phyloP scores from a whole-genome alignment of 2,888 invertebrate species.

The Amblyjoppa proteus region DNA sequence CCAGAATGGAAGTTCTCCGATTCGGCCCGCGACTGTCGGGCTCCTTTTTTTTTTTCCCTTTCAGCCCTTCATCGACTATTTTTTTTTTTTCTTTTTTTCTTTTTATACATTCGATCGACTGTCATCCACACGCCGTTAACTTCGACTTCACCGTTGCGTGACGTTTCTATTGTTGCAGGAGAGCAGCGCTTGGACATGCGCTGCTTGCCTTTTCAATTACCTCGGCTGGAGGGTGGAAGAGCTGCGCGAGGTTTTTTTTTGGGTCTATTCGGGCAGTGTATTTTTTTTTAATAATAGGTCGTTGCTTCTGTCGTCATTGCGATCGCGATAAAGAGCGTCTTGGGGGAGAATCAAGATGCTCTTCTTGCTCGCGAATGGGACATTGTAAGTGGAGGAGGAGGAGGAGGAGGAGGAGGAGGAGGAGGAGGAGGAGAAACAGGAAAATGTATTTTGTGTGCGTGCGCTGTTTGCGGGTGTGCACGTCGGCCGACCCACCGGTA shows the following conservation, averaged over 20 bases:
- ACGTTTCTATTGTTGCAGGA: conserved; percentile 44
- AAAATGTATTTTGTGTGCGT: conserved; percentile 33
- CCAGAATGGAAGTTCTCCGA: conserved; percentile 41
- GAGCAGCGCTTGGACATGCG: conserved; percentile 34
- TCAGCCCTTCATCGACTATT: conserved; percentile 27
- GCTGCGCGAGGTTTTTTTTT: not conserved
- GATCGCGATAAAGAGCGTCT: conserved; percentile 44
- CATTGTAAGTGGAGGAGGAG: conserved; percentile 45
- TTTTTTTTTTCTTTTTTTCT: conserved; percentile 19
- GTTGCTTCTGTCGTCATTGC: conserved; percentile 47
- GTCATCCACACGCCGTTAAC: conserved; percentile 26
- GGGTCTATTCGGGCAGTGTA: not conserved
- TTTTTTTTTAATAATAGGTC: conserved; percentile 38
- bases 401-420: conserved; percentile 11
- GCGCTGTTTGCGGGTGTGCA: not conserved
- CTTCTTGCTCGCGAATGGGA: conserved; percentile 56
- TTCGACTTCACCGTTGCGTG: conserved; percentile 52
- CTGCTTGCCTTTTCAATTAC: conserved; percentile 26
- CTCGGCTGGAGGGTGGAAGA: not conserved
- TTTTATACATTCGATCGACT: conserved; percentile 14
- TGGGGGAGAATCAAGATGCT: conserved; percentile 59
- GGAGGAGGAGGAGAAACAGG: conserved; percentile 45
- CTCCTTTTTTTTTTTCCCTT: conserved; percentile 56
- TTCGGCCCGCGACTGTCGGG: conserved; percentile 51
- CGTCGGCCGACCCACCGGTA: conserved; percentile 58